Evolutionary conservation across 1,140 invertebrate genomes (phyloP).

Genomic region (Babylonia areolata): DNA sequence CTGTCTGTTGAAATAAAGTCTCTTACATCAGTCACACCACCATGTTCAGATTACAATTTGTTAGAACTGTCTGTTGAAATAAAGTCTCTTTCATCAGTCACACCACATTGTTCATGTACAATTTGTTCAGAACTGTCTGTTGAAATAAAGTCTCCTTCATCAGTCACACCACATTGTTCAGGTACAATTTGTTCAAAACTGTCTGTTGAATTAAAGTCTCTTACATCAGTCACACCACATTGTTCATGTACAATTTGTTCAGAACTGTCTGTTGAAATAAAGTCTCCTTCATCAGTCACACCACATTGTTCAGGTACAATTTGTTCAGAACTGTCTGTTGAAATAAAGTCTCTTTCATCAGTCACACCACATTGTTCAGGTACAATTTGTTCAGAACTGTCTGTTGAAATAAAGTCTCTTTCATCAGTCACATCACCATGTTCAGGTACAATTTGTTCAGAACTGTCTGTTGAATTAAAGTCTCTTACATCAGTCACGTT

Average conservation of each 20-base stretch:
- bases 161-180: no score
- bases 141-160: no score
- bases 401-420: slow-evolving; percentile 87
- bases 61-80: slow-evolving; percentile 80
- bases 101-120: no score
- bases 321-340: slow-evolving; percentile 69
- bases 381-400: slow-evolving; percentile 25
- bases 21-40: no score
- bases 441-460: slow-evolving; percentile 87
- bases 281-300: background rate
- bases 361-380: background rate
- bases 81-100: no score
- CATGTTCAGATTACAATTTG: no score
- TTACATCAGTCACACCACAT: background rate
- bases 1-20: slow-evolving; percentile 84
- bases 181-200: no score
- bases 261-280: background rate
- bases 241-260: slow-evolving; percentile 25
- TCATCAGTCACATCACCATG: slow-evolving; percentile 87
- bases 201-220: no score
- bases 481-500: no score
- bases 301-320: slow-evolving; percentile 23
- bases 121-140: no score
- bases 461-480: slow-evolving; percentile 78
- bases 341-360: background rate